Base-by-base conservation (phyloP, 2,888 invertebrate species). In the Sphecodes monilicornis region DNA sequence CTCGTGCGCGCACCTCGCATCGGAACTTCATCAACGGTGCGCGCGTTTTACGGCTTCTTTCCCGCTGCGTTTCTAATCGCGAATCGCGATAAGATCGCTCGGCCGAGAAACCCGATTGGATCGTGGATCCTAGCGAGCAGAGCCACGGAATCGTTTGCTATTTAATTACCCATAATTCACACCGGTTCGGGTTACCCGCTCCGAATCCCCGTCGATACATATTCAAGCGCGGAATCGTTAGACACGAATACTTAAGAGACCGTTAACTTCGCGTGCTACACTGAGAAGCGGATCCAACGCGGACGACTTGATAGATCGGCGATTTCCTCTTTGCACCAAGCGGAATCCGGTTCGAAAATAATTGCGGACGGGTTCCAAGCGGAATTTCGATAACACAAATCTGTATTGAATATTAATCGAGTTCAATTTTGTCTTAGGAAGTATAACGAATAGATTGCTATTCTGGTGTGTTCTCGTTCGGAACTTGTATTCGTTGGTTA, bases 161-260 rank as follows among this genome's bases (percentile, higher is more conserved):
- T 72, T 73, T 68, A 76, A 80, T 83, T 76, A 75, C 26, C 71
- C n/a, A 32, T 72, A 66, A 66, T 66, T 36, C 66, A 66, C 18
- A 18, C 22, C 22, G 66, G 36, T 1, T 8, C 22, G 32, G 8
- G 32, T 32, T 36, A 18, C 32, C 22, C 22, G 32, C 32, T 32
- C 8, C 64, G 64, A 64, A 60, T 29, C 29, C 6, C 36, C 66
- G 66, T 66, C 66, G 36, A 66, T 66, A 60, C 29, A 60, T 60
- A 64, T 71, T 70, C 10, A 29, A n/a, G n/a, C 39, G 26, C 26
- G 64, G 50, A 78, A 80, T 50, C 32, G 32, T 16, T 54, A 60
- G 60, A 60, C 29, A 60, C 29, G 60, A 60, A 60, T 66, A 36
- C 22, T 66, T 36, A 66, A 36, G 66, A 66, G 36, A 66, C 36